Evolutionary conservation across 2,888 invertebrate species (phyloP).

Genomic region (Pantelozetes paolii): DNA sequence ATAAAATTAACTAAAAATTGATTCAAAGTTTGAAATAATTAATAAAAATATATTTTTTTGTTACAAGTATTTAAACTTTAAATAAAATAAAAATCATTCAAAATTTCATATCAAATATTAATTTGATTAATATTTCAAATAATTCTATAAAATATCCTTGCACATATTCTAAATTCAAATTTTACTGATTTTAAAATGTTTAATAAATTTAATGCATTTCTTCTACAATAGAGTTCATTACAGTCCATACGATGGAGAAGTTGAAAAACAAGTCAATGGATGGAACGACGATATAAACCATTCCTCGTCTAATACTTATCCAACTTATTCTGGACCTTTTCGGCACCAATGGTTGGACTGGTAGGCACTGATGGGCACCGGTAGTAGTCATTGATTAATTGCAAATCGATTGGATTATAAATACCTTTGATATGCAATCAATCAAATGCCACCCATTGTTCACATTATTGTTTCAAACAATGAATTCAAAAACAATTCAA

Average conservation of each 20-base stretch:
- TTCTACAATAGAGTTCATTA: neutral
- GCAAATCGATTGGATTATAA: neutral
- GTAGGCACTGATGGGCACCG: neutral
- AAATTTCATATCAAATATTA: no score
- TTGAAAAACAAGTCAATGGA: neutral
- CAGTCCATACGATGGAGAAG: neutral
- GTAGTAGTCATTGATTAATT: neutral
- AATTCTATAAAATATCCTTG: no score
- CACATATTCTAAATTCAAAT: no score
- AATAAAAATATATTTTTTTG: no score
- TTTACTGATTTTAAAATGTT: no score
- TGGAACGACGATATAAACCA: neutral
- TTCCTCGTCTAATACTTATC: neutral
- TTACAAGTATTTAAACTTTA: no score
- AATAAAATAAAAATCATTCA: no score
- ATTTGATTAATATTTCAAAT: no score
- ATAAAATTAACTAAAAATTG: no score
- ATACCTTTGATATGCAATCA: slow-evolving; percentile 13
- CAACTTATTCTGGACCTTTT: neutral
- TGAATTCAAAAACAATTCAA: neutral
- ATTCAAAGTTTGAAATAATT: no score
- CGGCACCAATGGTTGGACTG: neutral
- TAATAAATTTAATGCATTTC: no score
- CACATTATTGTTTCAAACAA: slow-evolving; percentile 6
- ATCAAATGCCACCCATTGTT: slow-evolving; percentile 22